Evolutionary conservation across 30 jellyfish, hydroid and myxozoan genomes (phyloP), one percentile per base, ranked within the genome.

Genomic region (Turritopsis dohrnii): DNA sequence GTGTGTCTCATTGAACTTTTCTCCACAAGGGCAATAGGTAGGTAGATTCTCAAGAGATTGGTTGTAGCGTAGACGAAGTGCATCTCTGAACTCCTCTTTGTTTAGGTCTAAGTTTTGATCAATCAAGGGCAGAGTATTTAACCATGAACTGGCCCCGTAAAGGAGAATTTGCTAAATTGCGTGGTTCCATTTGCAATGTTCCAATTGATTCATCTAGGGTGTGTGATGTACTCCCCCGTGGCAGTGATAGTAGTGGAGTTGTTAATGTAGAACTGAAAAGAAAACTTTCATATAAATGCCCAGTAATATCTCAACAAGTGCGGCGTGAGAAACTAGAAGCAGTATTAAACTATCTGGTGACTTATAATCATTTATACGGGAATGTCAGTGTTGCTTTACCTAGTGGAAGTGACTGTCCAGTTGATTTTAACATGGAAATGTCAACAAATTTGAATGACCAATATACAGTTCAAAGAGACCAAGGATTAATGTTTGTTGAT

Each of bases 131-230:
- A n/a, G n/a, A n/a, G n/a, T n/a, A n/a, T n/a, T n/a, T n/a, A n/a
- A n/a, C n/a, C n/a, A n/a, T n/a, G n/a, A n/a, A n/a, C n/a, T n/a
- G n/a, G n/a, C n/a, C n/a, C n/a, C n/a, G n/a, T n/a, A n/a, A n/a
- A 53, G 79, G 85, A 52, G 28, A 29, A 29, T 53, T 79, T 21
- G 26, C 79, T 9, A 79, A 79, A 79, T 21, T 29, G 20, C 41
- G 25, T 19, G 79, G 76, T 79, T 21, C 79, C 21, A 52, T 79
- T 16, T 79, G 85, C 25, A 79, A 79, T 52, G 3, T 79, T 31
- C 85, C 85, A 30, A 31, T 79, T 31, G 85, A 79, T 20, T 18
- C 20, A 21, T 22, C 79, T 21, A 29, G 53, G 7, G 79, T 79
- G 22, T 79, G 85, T 53, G 13, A 79, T 0, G 60, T 4, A 16